Percentiles rank a stretch among this genome's conserved stretches.
Conservation (phyloP, 1,140 invertebrate genomes). For the Cydia strobilella region DNA sequence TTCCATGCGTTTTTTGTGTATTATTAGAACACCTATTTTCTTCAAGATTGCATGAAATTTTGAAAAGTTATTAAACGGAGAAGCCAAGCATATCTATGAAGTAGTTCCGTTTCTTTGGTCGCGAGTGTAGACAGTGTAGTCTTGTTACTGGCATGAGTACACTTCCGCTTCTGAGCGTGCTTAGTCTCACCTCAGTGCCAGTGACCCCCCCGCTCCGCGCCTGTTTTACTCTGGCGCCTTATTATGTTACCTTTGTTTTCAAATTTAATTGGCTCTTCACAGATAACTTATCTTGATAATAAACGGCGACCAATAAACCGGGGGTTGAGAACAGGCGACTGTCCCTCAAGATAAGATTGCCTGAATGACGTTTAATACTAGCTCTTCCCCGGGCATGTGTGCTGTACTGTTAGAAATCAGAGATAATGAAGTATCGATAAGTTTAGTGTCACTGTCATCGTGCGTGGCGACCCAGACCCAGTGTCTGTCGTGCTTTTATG, state of each 20-base stretch:
- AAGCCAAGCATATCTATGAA: no score
- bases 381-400: slow-evolving; percentile 34
- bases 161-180: not conserved
- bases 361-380: slow-evolving; percentile 66
- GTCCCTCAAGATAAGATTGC: slow-evolving; percentile 68
- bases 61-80: no score
- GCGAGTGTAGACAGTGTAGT: no score
- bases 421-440: slow-evolving; percentile 21
- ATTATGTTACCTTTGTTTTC: slow-evolving; percentile 80
- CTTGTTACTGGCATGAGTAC: not conserved
- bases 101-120: no score
- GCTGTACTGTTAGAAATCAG: slow-evolving; percentile 21
- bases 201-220: slow-evolving; percentile 46
- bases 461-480: not conserved
- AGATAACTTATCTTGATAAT: slow-evolving; percentile 80
- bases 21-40: no score
- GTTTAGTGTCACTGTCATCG: not conserved
- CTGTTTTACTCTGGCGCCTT: slow-evolving; percentile 69
- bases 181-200: slow-evolving; percentile 43
- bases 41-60: no score
- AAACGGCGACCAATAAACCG: slow-evolving; percentile 78
- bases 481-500: slow-evolving; percentile 18
- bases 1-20: no score
- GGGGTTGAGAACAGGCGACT: slow-evolving; percentile 66
- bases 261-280: slow-evolving; percentile 78